A percentile compares a stretch with the other conserved stretches of the same genome.
phyloP scores from a whole-genome alignment of 2,888 invertebrate genomes.

The Dyspetes luteomarginatus region DNA sequence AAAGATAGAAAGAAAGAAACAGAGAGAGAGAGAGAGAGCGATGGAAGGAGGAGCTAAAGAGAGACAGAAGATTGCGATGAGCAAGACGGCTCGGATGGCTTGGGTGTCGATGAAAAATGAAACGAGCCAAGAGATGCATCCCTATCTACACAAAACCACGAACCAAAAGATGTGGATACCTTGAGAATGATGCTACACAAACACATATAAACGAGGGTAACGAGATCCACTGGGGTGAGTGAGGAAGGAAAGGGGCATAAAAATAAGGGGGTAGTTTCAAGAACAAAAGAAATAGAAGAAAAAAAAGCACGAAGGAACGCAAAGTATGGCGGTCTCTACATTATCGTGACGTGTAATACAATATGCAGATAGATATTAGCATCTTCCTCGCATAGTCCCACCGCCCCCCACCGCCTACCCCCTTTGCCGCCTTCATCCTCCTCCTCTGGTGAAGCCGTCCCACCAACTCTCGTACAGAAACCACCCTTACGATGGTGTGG shows the following conservation, averaged over 20 bases:
- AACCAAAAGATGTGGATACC: conserved; percentile 37
- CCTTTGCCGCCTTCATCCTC: conserved; percentile 28
- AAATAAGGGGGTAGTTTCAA: conserved; percentile 18
- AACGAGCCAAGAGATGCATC: conserved; percentile 53
- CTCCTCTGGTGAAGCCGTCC: conserved; percentile 47
- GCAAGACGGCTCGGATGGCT: conserved; percentile 44
- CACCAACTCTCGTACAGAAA: not conserved
- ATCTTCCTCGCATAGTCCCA: conserved; percentile 73
- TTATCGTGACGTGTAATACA: conserved; percentile 81
- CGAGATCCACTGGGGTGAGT: conserved; percentile 36
- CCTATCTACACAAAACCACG: conserved; percentile 12
- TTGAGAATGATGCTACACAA: conserved; percentile 36
- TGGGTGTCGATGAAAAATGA: conserved; percentile 65
- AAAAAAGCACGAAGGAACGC: conserved; percentile 36
- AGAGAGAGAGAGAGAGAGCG: conserved; percentile 15
- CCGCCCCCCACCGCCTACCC: not conserved
- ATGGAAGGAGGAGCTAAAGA: not conserved
- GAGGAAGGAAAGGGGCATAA: conserved; percentile 25
- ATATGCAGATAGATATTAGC: conserved; percentile 82
- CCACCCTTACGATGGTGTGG: conserved; percentile 24
- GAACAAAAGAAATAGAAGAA: conserved; percentile 28
- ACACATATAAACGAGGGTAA: conserved; percentile 20
- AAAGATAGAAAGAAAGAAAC: conserved; percentile 46
- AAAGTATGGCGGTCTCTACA: conserved; percentile 70
- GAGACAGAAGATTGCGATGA: conserved; percentile 4